Evolutionary conservation across 1,140 invertebrate species (phyloP), one percentile per base, ranked within the genome.

Genomic region (Euschistus heros): DNA sequence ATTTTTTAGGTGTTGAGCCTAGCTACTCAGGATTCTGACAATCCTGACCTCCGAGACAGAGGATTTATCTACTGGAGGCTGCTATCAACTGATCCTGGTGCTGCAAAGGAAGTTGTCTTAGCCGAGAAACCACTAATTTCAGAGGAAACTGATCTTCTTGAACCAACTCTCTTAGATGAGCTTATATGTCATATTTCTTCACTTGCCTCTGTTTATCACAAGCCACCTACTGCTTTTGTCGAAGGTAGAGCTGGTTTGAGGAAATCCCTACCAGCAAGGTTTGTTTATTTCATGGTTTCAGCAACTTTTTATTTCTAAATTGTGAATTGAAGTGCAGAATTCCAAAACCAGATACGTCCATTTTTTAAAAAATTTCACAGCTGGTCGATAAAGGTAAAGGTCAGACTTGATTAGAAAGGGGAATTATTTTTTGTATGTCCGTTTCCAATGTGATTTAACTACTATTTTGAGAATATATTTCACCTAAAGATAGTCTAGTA

Each of bases 51-150:
- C 8, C 82, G 97, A 68, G 97, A 99, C 76, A 86, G 97, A 70
- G 97, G 97, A 42, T 99, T 99, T 74, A 99, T 99, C 72, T 99
- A 99, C 76, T 99, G 97, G 97, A 85, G 97, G 59, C 80, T 99
- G 24, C 79, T 99, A 17, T 98, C 95, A 54, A 99, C 97, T 17
- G 97, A 99, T 80, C 97, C 97, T 5, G 95, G 92, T 26, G 92
- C 92, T 26, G 97, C 97, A 24, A 99, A 99, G 76, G 96, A 99
- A 77, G 95, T 95, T 42, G 97, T 99, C n/a, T 80, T 99, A 17
- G 97, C 97, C 0, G 97, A 99, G 75, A 99, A 99, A 75, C 97
- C 97, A 20, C 81, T 99, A 7, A 99, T 99, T 72, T 97, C 94
- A 0, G 97, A 99, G 76, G 97, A 99, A 80, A 99, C 97, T 0